A percentile compares a stretch with the other conserved stretches of the same genome.
Conservation (phyloP, 2,113 vertebrate genomes). For the Cyprinodon brontotheroides region DNA sequence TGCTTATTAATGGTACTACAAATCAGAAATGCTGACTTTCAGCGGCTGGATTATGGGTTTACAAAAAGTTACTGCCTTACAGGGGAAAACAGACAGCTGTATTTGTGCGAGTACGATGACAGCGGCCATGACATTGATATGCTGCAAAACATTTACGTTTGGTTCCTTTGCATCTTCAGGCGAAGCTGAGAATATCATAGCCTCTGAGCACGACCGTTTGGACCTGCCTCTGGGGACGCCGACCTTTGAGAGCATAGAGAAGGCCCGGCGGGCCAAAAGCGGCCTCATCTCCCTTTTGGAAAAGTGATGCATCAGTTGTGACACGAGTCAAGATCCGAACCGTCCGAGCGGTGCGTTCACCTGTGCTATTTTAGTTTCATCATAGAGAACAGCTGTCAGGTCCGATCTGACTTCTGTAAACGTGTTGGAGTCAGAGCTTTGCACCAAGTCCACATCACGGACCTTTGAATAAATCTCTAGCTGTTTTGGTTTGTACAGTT, state of each 20-base stretch:
- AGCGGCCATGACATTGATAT: neutral
- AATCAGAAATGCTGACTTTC: neutral
- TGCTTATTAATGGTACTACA: neutral
- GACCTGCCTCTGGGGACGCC: constrained; percentile 82
- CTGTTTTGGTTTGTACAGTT: neutral
- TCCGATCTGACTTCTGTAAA: neutral
- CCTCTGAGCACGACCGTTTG: constrained; percentile 73
- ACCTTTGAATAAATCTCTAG: neutral
- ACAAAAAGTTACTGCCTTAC: neutral
- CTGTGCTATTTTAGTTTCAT: constrained; percentile 8
- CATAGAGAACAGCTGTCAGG: neutral
- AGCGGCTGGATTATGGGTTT: neutral
- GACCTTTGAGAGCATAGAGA: constrained; percentile 87
- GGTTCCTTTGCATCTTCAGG: constrained; percentile 61
- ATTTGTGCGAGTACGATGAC: neutral
- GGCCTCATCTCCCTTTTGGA: constrained; percentile 74
- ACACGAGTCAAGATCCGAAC: neutral
- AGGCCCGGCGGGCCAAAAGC: constrained; percentile 81
- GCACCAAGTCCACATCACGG: constrained; percentile 21
- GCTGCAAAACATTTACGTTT: neutral
- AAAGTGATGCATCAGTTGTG: constrained; percentile 73
- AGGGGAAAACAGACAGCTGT: neutral
- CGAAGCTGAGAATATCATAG: constrained; percentile 87
- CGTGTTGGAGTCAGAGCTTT: constrained; percentile 7
- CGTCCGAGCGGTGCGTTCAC: constrained; percentile 13